These are phyloP conservation scores for Anguilla obscura DNA, from an alignment of 2,797 vertebrate species.

Conservation along the genomic window DNA sequence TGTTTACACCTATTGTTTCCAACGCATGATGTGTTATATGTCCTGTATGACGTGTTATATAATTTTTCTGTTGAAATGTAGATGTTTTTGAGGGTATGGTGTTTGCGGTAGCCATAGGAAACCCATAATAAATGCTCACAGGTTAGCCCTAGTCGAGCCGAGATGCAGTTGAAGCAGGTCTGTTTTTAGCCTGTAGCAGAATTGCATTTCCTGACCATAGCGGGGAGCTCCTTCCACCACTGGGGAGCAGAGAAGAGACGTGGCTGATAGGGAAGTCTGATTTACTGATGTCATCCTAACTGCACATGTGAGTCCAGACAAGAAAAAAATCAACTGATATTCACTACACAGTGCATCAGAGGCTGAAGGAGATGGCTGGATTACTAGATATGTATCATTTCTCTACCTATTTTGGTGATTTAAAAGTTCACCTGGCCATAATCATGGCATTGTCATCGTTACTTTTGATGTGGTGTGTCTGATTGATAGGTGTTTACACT, in stretches of 20 bases:
- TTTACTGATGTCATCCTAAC: background rate
- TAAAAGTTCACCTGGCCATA: background rate
- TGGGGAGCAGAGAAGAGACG: background rate
- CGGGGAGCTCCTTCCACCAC: background rate
- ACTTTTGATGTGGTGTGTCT: background rate
- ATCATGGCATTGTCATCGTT: background rate
- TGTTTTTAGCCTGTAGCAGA: background rate
- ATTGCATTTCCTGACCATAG: background rate
- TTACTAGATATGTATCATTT: background rate
- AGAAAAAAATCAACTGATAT: background rate
- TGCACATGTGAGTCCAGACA: background rate
- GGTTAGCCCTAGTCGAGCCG: background rate
- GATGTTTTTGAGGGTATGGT: background rate
- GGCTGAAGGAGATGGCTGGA: background rate
- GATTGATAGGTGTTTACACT: constrained; percentile 1
- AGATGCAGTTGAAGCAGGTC: background rate
- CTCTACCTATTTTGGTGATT: background rate
- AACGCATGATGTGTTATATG: background rate
- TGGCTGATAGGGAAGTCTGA: background rate
- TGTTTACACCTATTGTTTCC: background rate
- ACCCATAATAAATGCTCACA: background rate
- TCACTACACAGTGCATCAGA: background rate
- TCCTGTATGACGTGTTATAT: background rate
- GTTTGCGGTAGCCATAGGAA: background rate
- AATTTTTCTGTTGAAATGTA: background rate